Evolutionary conservation across 1,140 invertebrate genomes (phyloP).

Genomic region (Ceratina australensis): DNA sequence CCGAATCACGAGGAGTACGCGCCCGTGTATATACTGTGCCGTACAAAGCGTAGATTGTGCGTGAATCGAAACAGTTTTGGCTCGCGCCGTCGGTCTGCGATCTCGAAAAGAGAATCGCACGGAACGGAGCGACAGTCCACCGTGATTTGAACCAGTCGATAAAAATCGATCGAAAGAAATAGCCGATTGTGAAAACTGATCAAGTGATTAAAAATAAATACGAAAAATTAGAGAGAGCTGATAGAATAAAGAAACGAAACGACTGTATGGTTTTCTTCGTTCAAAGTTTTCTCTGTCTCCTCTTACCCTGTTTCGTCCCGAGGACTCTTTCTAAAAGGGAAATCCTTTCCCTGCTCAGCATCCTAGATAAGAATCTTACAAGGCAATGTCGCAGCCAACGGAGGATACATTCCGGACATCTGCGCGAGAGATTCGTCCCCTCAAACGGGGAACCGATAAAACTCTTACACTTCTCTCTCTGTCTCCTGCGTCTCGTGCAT

Average conservation of each 20-base stretch:
- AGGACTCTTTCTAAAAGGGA: constrained; percentile 58
- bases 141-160: neutral
- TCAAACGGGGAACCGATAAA: constrained; percentile 45
- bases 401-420: constrained; percentile 47
- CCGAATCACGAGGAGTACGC: constrained; percentile 1
- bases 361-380: constrained; percentile 61
- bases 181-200: neutral
- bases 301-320: constrained; percentile 68
- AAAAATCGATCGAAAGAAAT: neutral
- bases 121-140: too few species aligned
- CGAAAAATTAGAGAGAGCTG: constrained; percentile 18
- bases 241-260: constrained; percentile 7
- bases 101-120: neutral
- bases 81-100: neutral
- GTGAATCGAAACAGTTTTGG: constrained; percentile 36
- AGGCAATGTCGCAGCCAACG: constrained; percentile 61
- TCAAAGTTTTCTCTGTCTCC: constrained; percentile 10
- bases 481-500: neutral
- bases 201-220: too few species aligned
- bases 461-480: constrained; percentile 8
- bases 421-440: constrained; percentile 42
- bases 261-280: neutral
- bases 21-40: constrained; percentile 29
- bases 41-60: constrained; percentile 48
- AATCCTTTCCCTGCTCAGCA: constrained; percentile 49